A percentile compares a stretch with the other conserved stretches of the same genome.
Evolutionary conservation across 1,140 invertebrate species (phyloP).

Genomic region (Drosophila seguyi): DNA sequence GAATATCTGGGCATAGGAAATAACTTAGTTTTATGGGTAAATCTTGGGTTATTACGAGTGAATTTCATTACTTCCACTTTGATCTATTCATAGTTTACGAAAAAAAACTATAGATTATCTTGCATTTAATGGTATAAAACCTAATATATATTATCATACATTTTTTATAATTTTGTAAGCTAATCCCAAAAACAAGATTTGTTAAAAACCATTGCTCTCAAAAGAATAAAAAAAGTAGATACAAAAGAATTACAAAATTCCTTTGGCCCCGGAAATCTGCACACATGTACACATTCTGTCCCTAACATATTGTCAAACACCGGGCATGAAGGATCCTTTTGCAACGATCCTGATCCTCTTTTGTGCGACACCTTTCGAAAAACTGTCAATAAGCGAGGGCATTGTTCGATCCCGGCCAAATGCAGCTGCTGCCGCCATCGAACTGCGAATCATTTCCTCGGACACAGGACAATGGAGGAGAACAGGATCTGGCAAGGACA

Average conservation of each 20-base stretch:
- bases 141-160: background rate
- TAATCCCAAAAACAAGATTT: slow-evolving; percentile 1
- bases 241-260: slow-evolving; percentile 36
- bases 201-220: slow-evolving; percentile 18
- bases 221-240: slow-evolving; percentile 9
- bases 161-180: background rate
- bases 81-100: background rate
- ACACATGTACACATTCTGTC: slow-evolving; percentile 9
- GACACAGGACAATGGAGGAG: slow-evolving; percentile 46
- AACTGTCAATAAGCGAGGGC: slow-evolving; percentile 76
- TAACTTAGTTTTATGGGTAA: slow-evolving; percentile 6
- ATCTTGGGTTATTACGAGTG: slow-evolving; percentile 1
- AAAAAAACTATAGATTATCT: background rate
- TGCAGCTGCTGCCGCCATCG: slow-evolving; percentile 45
- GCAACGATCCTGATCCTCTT: slow-evolving; percentile 48
- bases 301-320: slow-evolving; percentile 44
- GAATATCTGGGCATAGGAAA: slow-evolving; percentile 32
- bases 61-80: background rate
- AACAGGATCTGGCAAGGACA: slow-evolving; percentile 41
- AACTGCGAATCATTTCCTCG: slow-evolving; percentile 48
- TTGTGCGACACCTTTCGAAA: slow-evolving; percentile 69
- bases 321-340: slow-evolving; percentile 40
- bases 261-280: slow-evolving; percentile 50
- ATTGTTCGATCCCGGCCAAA: slow-evolving; percentile 41
- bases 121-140: background rate